Percentiles rank a stretch among this genome's conserved stretches.
Evolutionary conservation across 2,113 vertebrate species (phyloP).

Genomic region (Penelope pileata): DNA sequence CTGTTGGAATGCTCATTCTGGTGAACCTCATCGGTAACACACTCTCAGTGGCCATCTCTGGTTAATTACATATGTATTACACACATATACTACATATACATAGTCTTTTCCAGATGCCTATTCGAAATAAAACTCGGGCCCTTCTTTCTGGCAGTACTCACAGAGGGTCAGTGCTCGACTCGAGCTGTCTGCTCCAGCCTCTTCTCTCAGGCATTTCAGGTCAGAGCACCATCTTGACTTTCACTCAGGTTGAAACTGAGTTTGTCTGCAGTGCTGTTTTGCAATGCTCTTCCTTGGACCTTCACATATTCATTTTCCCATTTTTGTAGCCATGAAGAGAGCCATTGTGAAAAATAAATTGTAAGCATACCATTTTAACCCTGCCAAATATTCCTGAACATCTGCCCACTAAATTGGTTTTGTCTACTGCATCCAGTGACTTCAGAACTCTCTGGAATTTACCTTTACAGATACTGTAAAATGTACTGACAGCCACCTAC

Average conservation of each 20-base stretch:
- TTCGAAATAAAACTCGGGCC: neutral
- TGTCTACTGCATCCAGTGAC: neutral
- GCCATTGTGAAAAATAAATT: neutral
- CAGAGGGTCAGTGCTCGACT: neutral
- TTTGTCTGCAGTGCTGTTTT: accelerated
- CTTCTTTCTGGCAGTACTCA: neutral
- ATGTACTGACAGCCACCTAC: neutral
- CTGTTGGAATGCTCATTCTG: accelerated
- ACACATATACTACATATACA: too few species aligned
- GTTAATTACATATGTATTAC: neutral
- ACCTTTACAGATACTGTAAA: neutral
- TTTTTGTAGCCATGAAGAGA: neutral
- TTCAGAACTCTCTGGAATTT: neutral
- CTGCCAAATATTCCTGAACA: neutral
- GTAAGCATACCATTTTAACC: neutral
- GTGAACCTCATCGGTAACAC: neutral
- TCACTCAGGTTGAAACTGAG: neutral
- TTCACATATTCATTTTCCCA: neutral
- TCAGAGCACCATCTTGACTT: neutral
- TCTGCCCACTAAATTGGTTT: neutral
- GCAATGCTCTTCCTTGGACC: neutral
- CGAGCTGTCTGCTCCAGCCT: neutral
- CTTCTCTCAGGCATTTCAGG: neutral
- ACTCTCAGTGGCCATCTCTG: neutral
- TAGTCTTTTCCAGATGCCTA: neutral